Evolutionary conservation across 30 jellyfish, hydroid and myxozoan species (phyloP), one percentile per base, ranked within the genome.

Genomic region (Cassiopea andromeda): DNA sequence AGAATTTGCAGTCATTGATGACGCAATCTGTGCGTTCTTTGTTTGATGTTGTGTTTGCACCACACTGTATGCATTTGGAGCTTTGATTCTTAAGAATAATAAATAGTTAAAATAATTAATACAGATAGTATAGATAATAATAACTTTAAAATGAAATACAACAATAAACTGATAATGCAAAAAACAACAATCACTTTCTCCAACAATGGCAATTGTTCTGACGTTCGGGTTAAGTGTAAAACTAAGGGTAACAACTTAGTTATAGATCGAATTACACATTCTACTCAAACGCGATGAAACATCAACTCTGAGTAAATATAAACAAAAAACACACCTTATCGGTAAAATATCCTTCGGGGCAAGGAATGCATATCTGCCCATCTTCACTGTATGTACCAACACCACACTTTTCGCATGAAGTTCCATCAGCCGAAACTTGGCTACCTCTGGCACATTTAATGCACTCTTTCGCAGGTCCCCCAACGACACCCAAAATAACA

Each of bases 41-140:
- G 77, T 90, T 94, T 10, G 95, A 70, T 1, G 91, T 90, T 50
- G 98, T 94, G 57, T 97, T 97, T 15, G 93, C 92, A 13, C 98
- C 98, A 73, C 98, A 94, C 4, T 75, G 81, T 12, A 71, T 85
- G 83, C 98, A 94, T 46, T 68, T 43, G 19, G 80, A 77, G 58
- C 97, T 90, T 12, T 92, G 79, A 38, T 18, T 70, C 97, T 94
- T 15, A 59, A 10, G 72, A 69, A 79, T 2, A 27, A 27, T 27
- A 27, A 27, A 27, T 27, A 27, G 38, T 27, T 27, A 27, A 27
- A 27, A 27, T 27, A 0, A 27, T 27, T 27, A 27, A 27, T 27
- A 27, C 38, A 27, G 38, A 27, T 27, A 27, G 38, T 27, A 27
- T 27, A 27, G 38, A 27, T 27, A 27, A 27, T 27, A 27, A 27